These are phyloP conservation scores for Clupea harengus DNA, from an alignment of 2,113 vertebrate genomes.

Conservation along the genomic window DNA sequence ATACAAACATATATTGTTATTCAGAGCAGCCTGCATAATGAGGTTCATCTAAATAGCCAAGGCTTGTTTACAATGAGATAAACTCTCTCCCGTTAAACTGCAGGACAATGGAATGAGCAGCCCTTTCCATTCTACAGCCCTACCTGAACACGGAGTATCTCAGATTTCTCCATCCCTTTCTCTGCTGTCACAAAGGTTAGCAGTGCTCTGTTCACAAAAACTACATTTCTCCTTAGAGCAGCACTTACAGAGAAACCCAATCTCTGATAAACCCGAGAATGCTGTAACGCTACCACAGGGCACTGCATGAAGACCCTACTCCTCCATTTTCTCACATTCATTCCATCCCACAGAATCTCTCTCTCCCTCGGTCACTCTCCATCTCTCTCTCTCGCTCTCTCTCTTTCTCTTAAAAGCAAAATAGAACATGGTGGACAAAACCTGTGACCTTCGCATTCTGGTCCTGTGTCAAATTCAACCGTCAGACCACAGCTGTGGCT, in stretches of 20 bases:
- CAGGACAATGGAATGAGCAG: slow-evolving; percentile 14
- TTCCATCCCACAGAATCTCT: slow-evolving; percentile 25
- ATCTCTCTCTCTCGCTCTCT: not conserved
- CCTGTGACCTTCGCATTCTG: slow-evolving; percentile 59
- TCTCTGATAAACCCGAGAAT: slow-evolving; percentile 50
- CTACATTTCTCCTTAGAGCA: slow-evolving; percentile 55
- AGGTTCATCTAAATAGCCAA: slow-evolving; percentile 27
- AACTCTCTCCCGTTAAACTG: not conserved
- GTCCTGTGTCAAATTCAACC: slow-evolving; percentile 52
- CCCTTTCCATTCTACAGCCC: slow-evolving; percentile 40
- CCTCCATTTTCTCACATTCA: slow-evolving; percentile 23
- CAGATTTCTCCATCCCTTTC: slow-evolving; percentile 58
- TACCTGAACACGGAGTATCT: slow-evolving; percentile 50
- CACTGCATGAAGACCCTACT: slow-evolving; percentile 39
- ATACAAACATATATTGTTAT: not conserved
- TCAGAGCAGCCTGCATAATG: not conserved
- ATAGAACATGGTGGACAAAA: slow-evolving; percentile 44
- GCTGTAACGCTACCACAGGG: slow-evolving; percentile 42
- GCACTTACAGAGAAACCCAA: slow-evolving; percentile 64
- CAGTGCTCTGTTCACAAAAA: slow-evolving; percentile 46
- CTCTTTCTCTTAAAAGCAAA: slow-evolving; percentile 24
- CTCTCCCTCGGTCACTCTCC: not conserved
- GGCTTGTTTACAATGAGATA: slow-evolving; percentile 38
- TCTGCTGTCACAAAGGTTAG: slow-evolving; percentile 52
- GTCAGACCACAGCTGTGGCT: slow-evolving; percentile 48